These are phyloP conservation scores for Bradypus variegatus DNA, from an alignment of 2,797 vertebrate species.

Conservation along the genomic window DNA sequence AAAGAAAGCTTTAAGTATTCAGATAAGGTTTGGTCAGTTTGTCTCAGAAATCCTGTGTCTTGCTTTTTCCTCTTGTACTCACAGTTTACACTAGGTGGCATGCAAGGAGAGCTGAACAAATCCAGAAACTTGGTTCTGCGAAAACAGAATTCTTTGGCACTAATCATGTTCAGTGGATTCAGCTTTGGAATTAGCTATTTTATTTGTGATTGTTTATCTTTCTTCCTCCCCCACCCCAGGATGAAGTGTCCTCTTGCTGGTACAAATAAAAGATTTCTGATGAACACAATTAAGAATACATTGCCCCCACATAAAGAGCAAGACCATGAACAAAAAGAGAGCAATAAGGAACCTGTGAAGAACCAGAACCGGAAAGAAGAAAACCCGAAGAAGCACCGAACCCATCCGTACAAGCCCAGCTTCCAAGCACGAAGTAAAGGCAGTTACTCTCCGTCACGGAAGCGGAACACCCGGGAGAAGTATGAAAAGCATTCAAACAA, in stretches of 20 bases:
- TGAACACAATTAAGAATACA: constrained; percentile 93
- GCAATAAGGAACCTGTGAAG: constrained; percentile 64
- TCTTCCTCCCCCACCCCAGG: constrained; percentile 73
- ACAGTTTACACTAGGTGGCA: constrained; percentile 80
- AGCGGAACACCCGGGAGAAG: constrained; percentile 70
- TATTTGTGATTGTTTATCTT: constrained; percentile 39
- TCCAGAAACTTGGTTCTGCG: constrained; percentile 22
- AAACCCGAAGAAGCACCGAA: constrained; percentile 70
- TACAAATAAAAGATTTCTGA: constrained; percentile 95
- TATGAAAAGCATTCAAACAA: constrained; percentile 63
- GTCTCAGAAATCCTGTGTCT: constrained; percentile 6
- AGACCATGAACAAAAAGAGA: constrained; percentile 72
- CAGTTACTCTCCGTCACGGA: constrained; percentile 70
- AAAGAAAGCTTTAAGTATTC: neutral
- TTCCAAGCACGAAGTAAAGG: constrained; percentile 65
- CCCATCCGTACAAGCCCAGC: constrained; percentile 72
- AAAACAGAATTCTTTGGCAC: neutral
- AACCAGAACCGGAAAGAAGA: constrained; percentile 72
- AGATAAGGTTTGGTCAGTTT: neutral
- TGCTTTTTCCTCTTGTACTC: constrained; percentile 64
- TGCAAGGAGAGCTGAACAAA: constrained; percentile 72
- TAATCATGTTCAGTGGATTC: neutral
- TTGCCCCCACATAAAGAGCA: constrained; percentile 76
- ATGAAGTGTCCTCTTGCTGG: constrained; percentile 93
- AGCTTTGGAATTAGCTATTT: neutral